Evolutionary conservation across 2,888 invertebrate genomes (phyloP), one percentile per base, ranked within the genome.

Genomic region (Agrenia bidenticulata): DNA sequence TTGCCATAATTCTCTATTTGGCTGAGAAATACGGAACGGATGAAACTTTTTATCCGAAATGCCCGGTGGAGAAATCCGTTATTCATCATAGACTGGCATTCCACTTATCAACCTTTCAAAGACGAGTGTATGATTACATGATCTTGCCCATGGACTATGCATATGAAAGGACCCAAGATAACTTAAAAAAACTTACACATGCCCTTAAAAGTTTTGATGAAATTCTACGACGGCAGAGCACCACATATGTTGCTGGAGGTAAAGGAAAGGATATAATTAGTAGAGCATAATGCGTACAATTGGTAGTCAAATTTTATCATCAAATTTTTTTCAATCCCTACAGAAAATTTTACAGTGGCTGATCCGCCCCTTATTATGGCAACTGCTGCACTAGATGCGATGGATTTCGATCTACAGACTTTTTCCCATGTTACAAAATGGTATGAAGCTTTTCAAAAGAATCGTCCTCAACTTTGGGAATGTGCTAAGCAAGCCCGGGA

Each of bases 1-100:
- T 85, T 66, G 85, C 85, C 1, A 85, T 86, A 73, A 78, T 84
- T 21, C 86, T 88, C 80, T 92, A 92, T 78, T 80, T 92, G 63
- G 88, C 87, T 58, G 90, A 90, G 71, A 87, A 89, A 79, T 91
- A 89, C 77, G 84, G 83, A 39, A 85, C 85, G 26, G 83, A 84
- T 13, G 85, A 55, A 37, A 79, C 82, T 5, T 79, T 91, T 0
- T 92, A 91, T 78, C 91, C 92, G 0, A 85, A 84, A 73, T 42
- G 62, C 27, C 83, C 87, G 0, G 84, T 85, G 79, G 78, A 83
- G 23, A 84, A 90, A 70, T 89, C 90, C 0, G 79, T 89, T 57
- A 86, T 92, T 1, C 90, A 92, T 79, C 90, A 90, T 74, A 84
- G 89, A 7, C 81, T 91, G 27, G 88, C 88, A 77, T 91, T 91